phyloP scores from a whole-genome alignment of 2,888 invertebrate genomes.

The Tryphoninae sp. region DNA sequence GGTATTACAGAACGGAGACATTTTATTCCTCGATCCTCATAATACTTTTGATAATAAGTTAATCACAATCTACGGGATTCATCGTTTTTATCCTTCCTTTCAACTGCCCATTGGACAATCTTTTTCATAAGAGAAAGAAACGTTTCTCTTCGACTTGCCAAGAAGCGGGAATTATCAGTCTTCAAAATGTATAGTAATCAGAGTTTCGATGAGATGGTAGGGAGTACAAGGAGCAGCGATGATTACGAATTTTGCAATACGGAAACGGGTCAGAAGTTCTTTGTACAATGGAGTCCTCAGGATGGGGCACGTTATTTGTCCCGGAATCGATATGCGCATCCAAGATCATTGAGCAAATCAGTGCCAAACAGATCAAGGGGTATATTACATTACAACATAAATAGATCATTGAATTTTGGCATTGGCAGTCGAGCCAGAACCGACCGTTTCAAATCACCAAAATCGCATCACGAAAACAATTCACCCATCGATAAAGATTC shows the following conservation, averaged over 20 bases:
- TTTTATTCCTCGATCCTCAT: constrained; percentile 13
- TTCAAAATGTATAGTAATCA: constrained; percentile 65
- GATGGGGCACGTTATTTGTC: constrained; percentile 67
- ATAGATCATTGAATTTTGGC: constrained; percentile 74
- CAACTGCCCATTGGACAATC: neutral
- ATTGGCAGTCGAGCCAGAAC: constrained; percentile 58
- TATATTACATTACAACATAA: constrained; percentile 70
- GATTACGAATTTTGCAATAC: constrained; percentile 67
- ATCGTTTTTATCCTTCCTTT: neutral
- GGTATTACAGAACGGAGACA: constrained; percentile 32
- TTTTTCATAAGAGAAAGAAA: neutral
- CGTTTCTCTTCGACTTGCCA: neutral
- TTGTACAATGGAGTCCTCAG: constrained; percentile 70
- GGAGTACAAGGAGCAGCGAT: constrained; percentile 61
- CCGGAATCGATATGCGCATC: constrained; percentile 68
- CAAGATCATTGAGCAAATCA: constrained; percentile 69
- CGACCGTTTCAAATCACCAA: constrained; percentile 67
- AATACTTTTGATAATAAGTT: neutral
- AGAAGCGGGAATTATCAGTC: neutral
- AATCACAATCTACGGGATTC: no score
- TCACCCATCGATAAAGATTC: constrained; percentile 64
- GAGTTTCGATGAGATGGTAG: constrained; percentile 62
- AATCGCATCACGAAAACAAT: constrained; percentile 65
- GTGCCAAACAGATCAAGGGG: constrained; percentile 69
- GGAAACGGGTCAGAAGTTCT: constrained; percentile 66